Percentiles rank a stretch among this genome's conserved stretches.
phyloP scores from a whole-genome alignment of 2,888 invertebrate genomes.

The Drosophila flavopinicola region DNA sequence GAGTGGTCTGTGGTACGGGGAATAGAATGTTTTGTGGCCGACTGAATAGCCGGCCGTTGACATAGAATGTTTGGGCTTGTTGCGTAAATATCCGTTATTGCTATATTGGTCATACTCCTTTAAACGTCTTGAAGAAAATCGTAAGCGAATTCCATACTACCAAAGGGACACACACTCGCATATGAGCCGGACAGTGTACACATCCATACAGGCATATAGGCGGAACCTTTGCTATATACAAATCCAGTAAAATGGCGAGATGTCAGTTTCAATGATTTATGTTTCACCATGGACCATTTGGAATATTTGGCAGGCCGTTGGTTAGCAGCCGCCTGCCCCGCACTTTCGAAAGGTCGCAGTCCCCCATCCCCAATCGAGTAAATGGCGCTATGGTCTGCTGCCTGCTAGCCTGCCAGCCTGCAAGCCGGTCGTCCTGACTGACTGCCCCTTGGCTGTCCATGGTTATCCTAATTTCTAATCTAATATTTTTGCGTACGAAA shows the following conservation, averaged over 20 bases:
- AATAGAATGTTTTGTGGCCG: not conserved
- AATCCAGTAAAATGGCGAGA: conserved; percentile 77
- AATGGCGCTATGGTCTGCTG: conserved; percentile 72
- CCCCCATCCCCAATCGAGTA: conserved; percentile 47
- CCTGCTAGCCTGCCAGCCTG: conserved; percentile 46
- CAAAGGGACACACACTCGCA: conserved; percentile 21
- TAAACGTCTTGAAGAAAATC: conserved; percentile 32
- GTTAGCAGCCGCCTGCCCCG: conserved; percentile 12
- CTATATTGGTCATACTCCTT: conserved; percentile 27
- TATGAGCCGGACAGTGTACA: conserved; percentile 4
- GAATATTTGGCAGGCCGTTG: conserved; percentile 70
- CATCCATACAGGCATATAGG: conserved; percentile 5
- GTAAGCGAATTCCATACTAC: conserved; percentile 45
- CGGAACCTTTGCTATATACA: conserved; percentile 46
- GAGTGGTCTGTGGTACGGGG: conserved; percentile 14
- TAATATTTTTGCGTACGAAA: conserved; percentile 73
- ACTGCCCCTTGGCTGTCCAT: conserved; percentile 35
- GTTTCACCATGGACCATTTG: conserved; percentile 77
- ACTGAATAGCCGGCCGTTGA: conserved; percentile 7
- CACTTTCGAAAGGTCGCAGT: conserved; percentile 12
- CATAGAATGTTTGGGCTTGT: conserved; percentile 13
- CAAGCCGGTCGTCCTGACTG: conserved; percentile 16
- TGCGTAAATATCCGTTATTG: conserved; percentile 16
- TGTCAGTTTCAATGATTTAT: conserved; percentile 83
- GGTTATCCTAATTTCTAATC: conserved; percentile 79